Evolutionary conservation across 2,888 invertebrate genomes (phyloP).

Genomic region (Drosophila paramelanica): DNA sequence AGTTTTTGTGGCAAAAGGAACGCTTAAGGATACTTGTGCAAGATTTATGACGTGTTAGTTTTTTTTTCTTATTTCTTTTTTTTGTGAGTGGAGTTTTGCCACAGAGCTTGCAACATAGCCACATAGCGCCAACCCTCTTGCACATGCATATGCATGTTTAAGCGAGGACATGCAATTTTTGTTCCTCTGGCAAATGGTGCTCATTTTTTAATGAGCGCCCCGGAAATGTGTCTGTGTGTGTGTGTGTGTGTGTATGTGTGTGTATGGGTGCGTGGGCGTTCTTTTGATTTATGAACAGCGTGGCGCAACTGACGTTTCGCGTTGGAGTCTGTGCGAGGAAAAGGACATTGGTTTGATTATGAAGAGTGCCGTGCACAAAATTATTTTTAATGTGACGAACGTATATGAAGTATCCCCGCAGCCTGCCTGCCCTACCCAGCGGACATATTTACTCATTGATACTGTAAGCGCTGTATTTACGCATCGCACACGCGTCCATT

Average conservation of each 20-base stretch:
- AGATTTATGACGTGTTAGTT: conserved; percentile 78
- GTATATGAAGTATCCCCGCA: conserved; percentile 45
- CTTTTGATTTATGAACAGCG: conserved; percentile 72
- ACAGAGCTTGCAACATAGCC: conserved; percentile 36
- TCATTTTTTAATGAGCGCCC: conserved; percentile 77
- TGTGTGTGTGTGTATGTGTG: neutral
- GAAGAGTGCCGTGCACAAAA: conserved; percentile 45
- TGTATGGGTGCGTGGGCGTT: conserved; percentile 28
- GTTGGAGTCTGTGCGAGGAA: conserved; percentile 6
- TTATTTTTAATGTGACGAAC: conserved; percentile 60
- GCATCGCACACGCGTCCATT: conserved; percentile 68
- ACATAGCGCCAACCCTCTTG: conserved; percentile 23
- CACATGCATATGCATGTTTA: conserved; percentile 68
- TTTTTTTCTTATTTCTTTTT: conserved; percentile 33
- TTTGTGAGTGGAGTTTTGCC: conserved; percentile 59
- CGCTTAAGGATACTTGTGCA: conserved; percentile 76
- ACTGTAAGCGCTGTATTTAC: conserved; percentile 63
- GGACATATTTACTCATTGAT: conserved; percentile 43
- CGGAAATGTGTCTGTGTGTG: conserved; percentile 50
- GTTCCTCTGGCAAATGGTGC: conserved; percentile 71
- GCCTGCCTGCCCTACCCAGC: neutral
- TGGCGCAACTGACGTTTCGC: conserved; percentile 61
- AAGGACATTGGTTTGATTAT: conserved; percentile 39
- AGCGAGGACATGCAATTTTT: conserved; percentile 68
- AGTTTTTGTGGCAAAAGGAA: conserved; percentile 51